Evolutionary conservation across 2,888 invertebrate species (phyloP).

Genomic region (Platycnemis pennipes): DNA sequence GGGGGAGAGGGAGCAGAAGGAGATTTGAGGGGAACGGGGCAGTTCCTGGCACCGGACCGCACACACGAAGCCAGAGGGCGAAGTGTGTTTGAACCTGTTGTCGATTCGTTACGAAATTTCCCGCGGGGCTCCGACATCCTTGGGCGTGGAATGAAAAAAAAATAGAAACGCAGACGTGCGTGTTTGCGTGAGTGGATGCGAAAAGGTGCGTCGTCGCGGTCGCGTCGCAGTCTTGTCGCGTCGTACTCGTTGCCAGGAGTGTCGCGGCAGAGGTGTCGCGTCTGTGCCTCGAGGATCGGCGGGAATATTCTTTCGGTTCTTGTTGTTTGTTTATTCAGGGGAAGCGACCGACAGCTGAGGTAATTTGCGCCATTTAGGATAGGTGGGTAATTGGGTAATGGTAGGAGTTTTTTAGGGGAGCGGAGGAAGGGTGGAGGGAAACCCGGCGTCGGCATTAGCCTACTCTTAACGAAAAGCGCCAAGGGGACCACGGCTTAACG

Average conservation of each 20-base stretch:
- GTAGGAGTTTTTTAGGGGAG: no score
- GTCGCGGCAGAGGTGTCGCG: neutral
- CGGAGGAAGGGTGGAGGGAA: no score
- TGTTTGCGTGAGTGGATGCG: neutral
- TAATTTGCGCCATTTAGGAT: no score
- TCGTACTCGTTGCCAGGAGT: neutral
- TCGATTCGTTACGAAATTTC: neutral
- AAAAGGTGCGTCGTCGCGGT: neutral
- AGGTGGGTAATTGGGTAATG: no score
- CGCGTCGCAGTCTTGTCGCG: neutral
- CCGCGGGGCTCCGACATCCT: neutral
- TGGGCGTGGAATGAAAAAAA: neutral
- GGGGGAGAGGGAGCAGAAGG: no score
- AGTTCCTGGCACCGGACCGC: conserved; percentile 19
- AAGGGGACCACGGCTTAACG: no score
- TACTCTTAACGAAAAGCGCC: no score
- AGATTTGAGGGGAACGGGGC: neutral
- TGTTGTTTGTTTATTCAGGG: no score
- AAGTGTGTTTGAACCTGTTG: neutral
- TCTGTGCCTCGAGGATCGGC: no score
- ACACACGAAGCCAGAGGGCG: neutral
- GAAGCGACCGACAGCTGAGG: no score
- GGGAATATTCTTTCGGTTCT: no score
- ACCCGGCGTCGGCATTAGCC: no score
- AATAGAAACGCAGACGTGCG: neutral